Evolutionary conservation across 2,888 invertebrate species (phyloP), one percentile per base, ranked within the genome.

Genomic region (Folsomia candida): DNA sequence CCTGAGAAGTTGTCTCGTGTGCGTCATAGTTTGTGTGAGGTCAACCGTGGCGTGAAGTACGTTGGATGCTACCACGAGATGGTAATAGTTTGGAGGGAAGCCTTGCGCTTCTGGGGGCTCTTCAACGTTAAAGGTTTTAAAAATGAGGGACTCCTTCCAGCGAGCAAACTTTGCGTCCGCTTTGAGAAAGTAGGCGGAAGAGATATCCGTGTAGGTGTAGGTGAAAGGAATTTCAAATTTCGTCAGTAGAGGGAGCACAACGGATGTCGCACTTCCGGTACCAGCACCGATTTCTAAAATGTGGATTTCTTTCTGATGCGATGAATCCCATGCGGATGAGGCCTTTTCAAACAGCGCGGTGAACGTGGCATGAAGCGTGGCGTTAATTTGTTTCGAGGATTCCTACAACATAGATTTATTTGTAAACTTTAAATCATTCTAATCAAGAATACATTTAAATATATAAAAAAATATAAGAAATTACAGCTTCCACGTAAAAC

Each of bases 151-250:
- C 4, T 54, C 54, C 18, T 6, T 4, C 54, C 22, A 22, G 18
- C 22, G 18, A 54, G 54, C 6, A 57, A 72, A 72, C 9, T 37
- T 58, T 1, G 62, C 27, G 28, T 69, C 58, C 18, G 72, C 69
- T 9, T 22, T 18, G 18, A 65, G 25, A n/a, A 72, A 62, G 26
- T 69, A 65, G 0, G 57, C 63, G 14, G 67, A 20, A 0, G 72
- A 72, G 14, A 72, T 67, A 22, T 72, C 72, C 3, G 72, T 72
- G 59, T 58, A 72, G 0, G 69, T 69, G 69, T 69, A 72, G 22
- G 61, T 26, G 26, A 54, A 72, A 6, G n/a, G 22, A 4, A 69
- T 11, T 1, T 26, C 28, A n/a, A 63, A n/a, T 6, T 67, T 57
- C 14, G 66, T 59, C 22, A 72, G 26, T 18, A 59, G 59, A 1